Base-by-base conservation (phyloP, 2,113 vertebrate species). In the Mirounga angustirostris region DNA sequence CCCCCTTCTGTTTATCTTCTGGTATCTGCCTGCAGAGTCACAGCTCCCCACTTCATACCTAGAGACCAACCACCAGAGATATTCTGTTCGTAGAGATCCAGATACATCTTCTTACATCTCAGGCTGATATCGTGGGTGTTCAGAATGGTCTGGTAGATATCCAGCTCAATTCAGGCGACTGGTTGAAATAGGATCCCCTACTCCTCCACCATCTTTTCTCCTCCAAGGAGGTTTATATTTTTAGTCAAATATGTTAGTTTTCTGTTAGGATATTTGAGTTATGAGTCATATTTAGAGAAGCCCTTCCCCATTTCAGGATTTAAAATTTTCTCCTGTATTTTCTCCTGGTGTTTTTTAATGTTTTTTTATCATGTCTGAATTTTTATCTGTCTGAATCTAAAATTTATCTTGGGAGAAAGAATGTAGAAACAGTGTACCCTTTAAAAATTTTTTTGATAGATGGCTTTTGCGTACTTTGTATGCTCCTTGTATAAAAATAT, bases 351-450 rank as follows among this genome's bases (percentile, higher is more conserved):
- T 50, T 61, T 79, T 94, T 63, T 21, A 46, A 46, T 46, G 46
- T 65, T 43, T 30, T 58, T 46, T 2, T 56, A 81, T 59, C 89
- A 43, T 82, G 52, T 90, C 81, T 50, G 87, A 63, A 69, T 56
- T 43, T 93, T 80, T 50, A 91, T 50, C 46, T 69, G n/a, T 36
- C 15, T 86, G 30, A 96, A 78, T 65, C 50, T 93, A n/a, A 95
- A 33, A 80, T 86, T 82, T 80, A 89, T 80, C 4, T 80, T 89
- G 19, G 10, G 58, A 74, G 54, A 71, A 76, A 81, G 18, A 74
- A 89, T 67, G 7, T 96, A 81, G 63, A 86, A 84, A 74, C 8
- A 67, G 7, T 52, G 5, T 33, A 56, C 43, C 11, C 28, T 54
- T 95, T 63, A 76, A 76, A 74, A 74, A 4, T 24, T 63, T 33